Base-by-base conservation (phyloP, 2,888 invertebrate genomes). In the Zaprionus obscuricornis region DNA sequence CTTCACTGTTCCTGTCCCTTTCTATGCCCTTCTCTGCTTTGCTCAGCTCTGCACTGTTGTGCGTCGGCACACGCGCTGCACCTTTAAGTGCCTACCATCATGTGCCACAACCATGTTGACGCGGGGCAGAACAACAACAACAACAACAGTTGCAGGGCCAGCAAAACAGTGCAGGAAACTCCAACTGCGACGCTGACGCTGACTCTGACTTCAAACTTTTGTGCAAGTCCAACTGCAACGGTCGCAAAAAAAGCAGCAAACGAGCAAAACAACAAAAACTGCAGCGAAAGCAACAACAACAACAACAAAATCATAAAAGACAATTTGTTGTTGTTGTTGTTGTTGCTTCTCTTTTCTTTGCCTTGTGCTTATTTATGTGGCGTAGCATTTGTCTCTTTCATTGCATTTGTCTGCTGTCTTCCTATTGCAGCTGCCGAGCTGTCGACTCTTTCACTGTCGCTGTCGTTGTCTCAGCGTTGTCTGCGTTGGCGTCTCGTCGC, bases 21-120 rank as follows among this genome's bases (percentile, higher is more conserved):
- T 49, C 49, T 51, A 47, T 8, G 36, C 51, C n/a, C n/a, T n/a
- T n/a, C n/a, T n/a, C n/a, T n/a, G n/a, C n/a, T n/a, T n/a, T n/a
- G n/a, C n/a, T n/a, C n/a, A n/a, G n/a, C n/a, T n/a, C n/a, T n/a
- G n/a, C 62, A 14, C 42, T 45, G 40, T 60, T 60, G 65, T 76
- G 85, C 85, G 85, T 82, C 67, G 78, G 78, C 78, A 78, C 78
- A 78, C 85, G 77, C 77, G 78, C 78, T 78, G 78, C 78, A 85
- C 78, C 78, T 78, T 85, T 78, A 78, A 78, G 78, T 78, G 78
- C 77, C 65, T 33, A 13, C 2, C 13, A 13, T 13, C 1, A 11
- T 8, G 14, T 16, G 20, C 27, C 65, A 39, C 34, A 54, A 36
- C 37, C 37, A 31, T n/a, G n/a, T n/a, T n/a, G n/a, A n/a, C n/a